Percentiles rank a stretch among this genome's conserved stretches.
Conservation (phyloP, 2,797 vertebrate species). For the Carduelis carduelis region DNA sequence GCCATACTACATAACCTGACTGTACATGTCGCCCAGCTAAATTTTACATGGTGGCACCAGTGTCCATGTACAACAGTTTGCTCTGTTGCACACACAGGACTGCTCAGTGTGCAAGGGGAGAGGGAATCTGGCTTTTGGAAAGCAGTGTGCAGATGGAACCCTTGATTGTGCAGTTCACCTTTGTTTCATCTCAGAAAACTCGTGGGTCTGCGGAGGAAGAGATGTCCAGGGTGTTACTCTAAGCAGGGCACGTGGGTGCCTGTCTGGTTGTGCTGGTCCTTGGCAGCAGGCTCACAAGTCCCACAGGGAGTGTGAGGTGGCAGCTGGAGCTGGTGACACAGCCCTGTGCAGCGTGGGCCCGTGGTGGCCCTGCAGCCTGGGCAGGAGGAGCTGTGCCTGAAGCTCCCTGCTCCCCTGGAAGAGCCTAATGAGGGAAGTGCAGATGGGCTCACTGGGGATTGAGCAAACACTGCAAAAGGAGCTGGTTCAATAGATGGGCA, state of each 20-base stretch:
- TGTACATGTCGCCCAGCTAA: background rate
- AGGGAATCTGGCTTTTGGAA: background rate
- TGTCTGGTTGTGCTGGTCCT: accelerated
- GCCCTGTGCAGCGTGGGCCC: accelerated
- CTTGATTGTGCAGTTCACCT: background rate
- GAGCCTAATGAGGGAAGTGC: background rate
- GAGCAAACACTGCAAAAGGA: background rate
- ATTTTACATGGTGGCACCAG: background rate
- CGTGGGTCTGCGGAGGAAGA: background rate
- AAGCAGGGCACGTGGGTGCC: background rate
- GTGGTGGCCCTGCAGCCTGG: accelerated
- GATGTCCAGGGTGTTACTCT: background rate
- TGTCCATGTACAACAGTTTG: background rate
- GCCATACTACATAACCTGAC: accelerated
- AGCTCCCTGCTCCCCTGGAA: accelerated
- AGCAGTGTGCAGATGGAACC: background rate
- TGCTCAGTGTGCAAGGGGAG: background rate
- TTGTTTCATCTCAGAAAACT: background rate
- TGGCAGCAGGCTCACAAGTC: background rate
- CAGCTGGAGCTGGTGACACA: background rate
- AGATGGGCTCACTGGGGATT: background rate
- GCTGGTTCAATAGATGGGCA: background rate
- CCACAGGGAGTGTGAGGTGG: accelerated
- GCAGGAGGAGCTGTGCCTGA: accelerated
- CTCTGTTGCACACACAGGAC: background rate